phyloP scores from a whole-genome alignment of 2,888 invertebrate species.

The Abrostola triplasia region DNA sequence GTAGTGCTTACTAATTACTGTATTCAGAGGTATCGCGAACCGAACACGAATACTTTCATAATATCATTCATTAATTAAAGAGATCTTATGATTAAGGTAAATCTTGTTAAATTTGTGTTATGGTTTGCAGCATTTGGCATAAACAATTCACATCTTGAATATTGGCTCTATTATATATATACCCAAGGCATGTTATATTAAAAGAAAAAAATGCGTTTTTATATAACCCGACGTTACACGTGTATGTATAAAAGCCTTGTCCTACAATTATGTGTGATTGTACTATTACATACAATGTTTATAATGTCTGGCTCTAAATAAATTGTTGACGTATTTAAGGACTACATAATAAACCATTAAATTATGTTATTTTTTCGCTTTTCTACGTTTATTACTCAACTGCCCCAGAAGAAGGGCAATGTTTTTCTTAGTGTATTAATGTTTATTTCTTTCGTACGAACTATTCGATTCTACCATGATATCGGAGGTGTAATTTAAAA shows the following conservation, averaged over 20 bases:
- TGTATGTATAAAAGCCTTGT: conserved; percentile 23
- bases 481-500: too few species aligned
- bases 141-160: too few species aligned
- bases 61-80: conserved; percentile 11
- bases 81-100: too few species aligned
- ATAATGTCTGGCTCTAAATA: conserved; percentile 26
- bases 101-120: too few species aligned
- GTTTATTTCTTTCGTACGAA: too few species aligned
- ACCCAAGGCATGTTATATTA: conserved; percentile 5
- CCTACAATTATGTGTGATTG: conserved; percentile 32
- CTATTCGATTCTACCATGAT: too few species aligned
- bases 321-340: conserved; percentile 24
- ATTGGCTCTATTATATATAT: background rate
- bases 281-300: conserved; percentile 24
- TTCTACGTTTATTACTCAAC: too few species aligned
- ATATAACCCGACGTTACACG: conserved; percentile 33
- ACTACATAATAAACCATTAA: background rate
- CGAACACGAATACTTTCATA: conserved; percentile 14
- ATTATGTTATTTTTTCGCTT: too few species aligned
- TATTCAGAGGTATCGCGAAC: conserved; percentile 20
- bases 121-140: too few species aligned
- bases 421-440: too few species aligned
- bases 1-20: conserved; percentile 44
- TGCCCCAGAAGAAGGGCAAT: too few species aligned
- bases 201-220: conserved; percentile 24